Conservation (phyloP, 1,140 invertebrate species). For the Archegozetes longisetosus region DNA sequence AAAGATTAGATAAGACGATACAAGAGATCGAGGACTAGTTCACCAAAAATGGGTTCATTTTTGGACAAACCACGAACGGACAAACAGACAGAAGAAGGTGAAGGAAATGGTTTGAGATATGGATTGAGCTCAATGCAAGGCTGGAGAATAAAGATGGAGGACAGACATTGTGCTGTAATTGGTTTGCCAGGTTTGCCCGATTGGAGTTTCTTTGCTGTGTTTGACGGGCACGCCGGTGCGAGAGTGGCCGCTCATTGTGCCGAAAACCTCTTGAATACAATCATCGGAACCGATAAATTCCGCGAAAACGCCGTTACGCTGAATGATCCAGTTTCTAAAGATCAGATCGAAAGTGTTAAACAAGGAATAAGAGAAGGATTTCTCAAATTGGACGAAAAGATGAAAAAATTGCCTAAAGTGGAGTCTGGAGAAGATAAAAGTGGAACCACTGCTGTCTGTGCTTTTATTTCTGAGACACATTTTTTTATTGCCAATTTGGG, state of each 20-base stretch:
- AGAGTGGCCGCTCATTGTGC: slow-evolving; percentile 84
- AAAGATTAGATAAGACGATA: too few species aligned
- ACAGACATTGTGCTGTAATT: slow-evolving; percentile 70
- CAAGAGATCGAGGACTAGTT: too few species aligned
- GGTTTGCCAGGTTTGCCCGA: slow-evolving; percentile 51
- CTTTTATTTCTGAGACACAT: slow-evolving; percentile 66
- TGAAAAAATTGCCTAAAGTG: slow-evolving; percentile 70
- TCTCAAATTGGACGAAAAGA: slow-evolving; percentile 59
- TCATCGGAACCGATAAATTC: slow-evolving; percentile 65
- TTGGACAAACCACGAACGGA: slow-evolving; percentile 97
- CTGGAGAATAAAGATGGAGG: slow-evolving; percentile 97
- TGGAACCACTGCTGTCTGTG: slow-evolving; percentile 92
- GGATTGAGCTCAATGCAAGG: slow-evolving; percentile 70
- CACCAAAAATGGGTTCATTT: slow-evolving; percentile 94
- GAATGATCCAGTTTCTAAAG: slow-evolving; percentile 28
- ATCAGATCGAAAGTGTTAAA: slow-evolving; percentile 58
- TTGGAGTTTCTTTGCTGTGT: slow-evolving; percentile 96
- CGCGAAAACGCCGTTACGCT: slow-evolving; percentile 19
- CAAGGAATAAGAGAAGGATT: slow-evolving; percentile 81
- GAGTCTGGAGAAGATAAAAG: slow-evolving; percentile 72
- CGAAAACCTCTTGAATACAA: slow-evolving; percentile 67
- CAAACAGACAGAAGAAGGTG: slow-evolving; percentile 75
- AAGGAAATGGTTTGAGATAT: slow-evolving; percentile 76
- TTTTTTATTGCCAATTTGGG: slow-evolving; percentile 64
- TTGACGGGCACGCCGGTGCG: slow-evolving; percentile 94